Conservation (phyloP, 2,797 vertebrate genomes). For the Rhodeus uyekii region DNA sequence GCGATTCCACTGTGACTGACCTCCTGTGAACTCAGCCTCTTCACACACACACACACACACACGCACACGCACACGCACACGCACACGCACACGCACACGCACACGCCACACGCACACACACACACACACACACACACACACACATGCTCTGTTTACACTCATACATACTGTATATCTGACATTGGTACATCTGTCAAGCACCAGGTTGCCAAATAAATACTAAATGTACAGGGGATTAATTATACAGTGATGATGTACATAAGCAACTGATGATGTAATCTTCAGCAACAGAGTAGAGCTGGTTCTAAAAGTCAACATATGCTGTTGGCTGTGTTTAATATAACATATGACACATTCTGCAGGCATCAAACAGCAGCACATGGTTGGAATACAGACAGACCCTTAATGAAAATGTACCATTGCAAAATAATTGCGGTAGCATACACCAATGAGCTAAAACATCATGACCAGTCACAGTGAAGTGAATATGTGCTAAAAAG, state of each 20-base stretch:
- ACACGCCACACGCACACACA: slow-evolving; percentile 11
- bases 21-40: slow-evolving; percentile 44
- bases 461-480: not conserved
- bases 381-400: not conserved
- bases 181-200: slow-evolving; percentile 41
- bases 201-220: slow-evolving; percentile 48
- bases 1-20: slow-evolving; percentile 28
- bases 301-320: slow-evolving; percentile 51
- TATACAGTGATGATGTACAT: slow-evolving; percentile 56
- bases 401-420: not conserved
- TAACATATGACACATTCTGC: slow-evolving; percentile 30
- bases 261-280: slow-evolving; percentile 52
- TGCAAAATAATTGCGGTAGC: not conserved
- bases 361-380: not conserved
- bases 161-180: slow-evolving; percentile 52
- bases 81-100: slow-evolving; percentile 18
- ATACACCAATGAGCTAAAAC: not conserved
- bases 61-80: not conserved
- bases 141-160: slow-evolving; percentile 34
- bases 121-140: slow-evolving; percentile 2
- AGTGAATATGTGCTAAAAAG: not conserved
- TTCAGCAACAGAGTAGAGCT: slow-evolving; percentile 47
- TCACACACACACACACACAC: slow-evolving; percentile 39
- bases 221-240: slow-evolving; percentile 55
- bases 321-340: slow-evolving; percentile 15